Percentiles rank a stretch among this genome's conserved stretches.
Evolutionary conservation across 2,113 vertebrate genomes (phyloP).

Genomic region (Siphamia tubifer): DNA sequence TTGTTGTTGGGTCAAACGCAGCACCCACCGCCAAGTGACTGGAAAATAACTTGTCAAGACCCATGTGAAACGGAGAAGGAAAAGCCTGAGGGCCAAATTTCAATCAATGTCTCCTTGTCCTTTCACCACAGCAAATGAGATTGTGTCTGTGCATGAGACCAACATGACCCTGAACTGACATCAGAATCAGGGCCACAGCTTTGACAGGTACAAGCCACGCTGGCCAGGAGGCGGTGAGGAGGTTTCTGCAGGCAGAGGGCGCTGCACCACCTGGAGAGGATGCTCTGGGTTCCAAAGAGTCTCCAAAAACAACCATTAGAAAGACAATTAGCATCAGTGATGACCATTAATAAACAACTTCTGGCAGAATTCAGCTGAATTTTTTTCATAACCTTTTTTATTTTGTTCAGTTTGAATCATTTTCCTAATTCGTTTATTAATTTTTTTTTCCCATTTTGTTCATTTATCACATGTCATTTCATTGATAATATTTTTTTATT

Average conservation of each 20-base stretch:
- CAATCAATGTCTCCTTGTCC: conserved; percentile 85
- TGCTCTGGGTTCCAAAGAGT: too few relatives aligned
- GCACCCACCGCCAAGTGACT: conserved; percentile 54
- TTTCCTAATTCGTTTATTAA: too few relatives aligned
- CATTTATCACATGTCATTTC: too few relatives aligned
- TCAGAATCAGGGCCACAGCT: conserved; percentile 62
- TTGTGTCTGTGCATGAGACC: conserved; percentile 71
- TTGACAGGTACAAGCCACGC: conserved; percentile 76
- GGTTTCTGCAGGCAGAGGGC: background rate
- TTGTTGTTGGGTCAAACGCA: conserved; percentile 63
- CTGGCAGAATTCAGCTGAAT: too few relatives aligned
- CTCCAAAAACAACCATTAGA: too few relatives aligned
- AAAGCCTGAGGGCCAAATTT: conserved; percentile 77
- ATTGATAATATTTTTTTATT: too few relatives aligned
- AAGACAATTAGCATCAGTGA: too few relatives aligned
- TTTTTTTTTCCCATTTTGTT: too few relatives aligned
- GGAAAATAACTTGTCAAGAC: conserved; percentile 79
- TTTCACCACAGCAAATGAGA: conserved; percentile 81
- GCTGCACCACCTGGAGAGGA: background rate
- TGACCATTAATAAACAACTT: too few relatives aligned
- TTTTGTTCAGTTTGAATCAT: too few relatives aligned
- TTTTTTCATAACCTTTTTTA: too few relatives aligned
- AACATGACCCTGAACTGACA: conserved; percentile 79
- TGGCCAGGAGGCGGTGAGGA: too few relatives aligned
- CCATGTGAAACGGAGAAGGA: conserved; percentile 73